Base-by-base conservation (phyloP, 2,113 vertebrate species). In the Typhlomys cinereus region DNA sequence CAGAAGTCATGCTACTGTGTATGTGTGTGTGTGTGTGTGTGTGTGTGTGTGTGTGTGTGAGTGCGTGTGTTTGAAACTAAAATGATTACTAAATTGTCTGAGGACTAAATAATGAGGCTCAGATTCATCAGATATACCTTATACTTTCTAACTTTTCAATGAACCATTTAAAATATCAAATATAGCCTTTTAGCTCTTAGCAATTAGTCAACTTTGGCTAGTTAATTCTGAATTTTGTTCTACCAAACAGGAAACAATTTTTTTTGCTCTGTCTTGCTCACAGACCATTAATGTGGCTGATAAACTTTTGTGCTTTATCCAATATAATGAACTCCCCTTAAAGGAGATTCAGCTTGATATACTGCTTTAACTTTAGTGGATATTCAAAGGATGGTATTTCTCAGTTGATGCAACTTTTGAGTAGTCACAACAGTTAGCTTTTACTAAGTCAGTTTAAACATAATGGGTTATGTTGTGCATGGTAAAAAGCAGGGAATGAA, bases 241-340 rank as follows among this genome's bases (percentile, higher is more conserved):
- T 41, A 11, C 46, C 7, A 62, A 34, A 74, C 76, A 73, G 67
- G 31, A 94, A 95, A 83, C 17, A 2, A 85, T 80, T 90, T 96
- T 92, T 95, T 95, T 95, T 76, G 88, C 73, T 92, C 36, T 94
- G 41, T 84, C 94, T 88, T 92, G 71, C 94, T 92, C 71, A 79
- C 9, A 86, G 27, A 67, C 95, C 83, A 90, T 97, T 95, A 96
- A 88, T 95, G 73, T 3, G 91, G 34, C 54, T 67, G 81, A 93
- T 70, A 46, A 96, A 94, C 34, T 94, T 78, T 70, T 64, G 70
- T 83, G 48, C 57, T 23, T 92, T 81, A 41, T 78, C 85, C 31
- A 93, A 67, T 71, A 13, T 57, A 75, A 90, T 62, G 52, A 96
- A 12, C 27, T 96, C 67, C 80, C 92, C 85, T 97, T 97, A 88